Percentiles rank a stretch among this genome's conserved stretches.
Conservation (phyloP, 2,888 invertebrate species). For the Graphium colonna region DNA sequence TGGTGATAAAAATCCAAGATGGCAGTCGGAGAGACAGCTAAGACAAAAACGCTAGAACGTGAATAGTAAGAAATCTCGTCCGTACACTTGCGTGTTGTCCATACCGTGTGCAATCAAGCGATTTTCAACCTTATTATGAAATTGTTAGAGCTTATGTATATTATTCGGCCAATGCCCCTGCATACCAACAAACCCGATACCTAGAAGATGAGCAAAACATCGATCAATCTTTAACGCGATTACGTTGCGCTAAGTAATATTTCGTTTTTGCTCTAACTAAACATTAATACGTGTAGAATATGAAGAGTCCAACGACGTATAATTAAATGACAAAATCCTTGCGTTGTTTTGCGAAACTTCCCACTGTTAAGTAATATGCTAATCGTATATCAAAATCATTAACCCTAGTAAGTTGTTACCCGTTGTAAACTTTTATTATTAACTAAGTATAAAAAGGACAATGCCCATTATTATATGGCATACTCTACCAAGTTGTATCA, state of each 20-base stretch:
- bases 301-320: background rate
- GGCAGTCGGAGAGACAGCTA: slow-evolving; percentile 23
- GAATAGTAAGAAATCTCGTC: slow-evolving; percentile 15
- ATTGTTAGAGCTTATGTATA: background rate
- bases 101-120: background rate
- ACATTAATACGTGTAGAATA: background rate
- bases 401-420: too few species aligned
- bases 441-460: too few species aligned
- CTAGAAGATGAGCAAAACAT: slow-evolving; percentile 9
- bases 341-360: too few species aligned
- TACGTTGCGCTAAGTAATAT: slow-evolving; percentile 2
- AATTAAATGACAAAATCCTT: background rate
- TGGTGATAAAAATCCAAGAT: slow-evolving; percentile 28
- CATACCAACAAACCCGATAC: background rate
- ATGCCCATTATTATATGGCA: too few species aligned
- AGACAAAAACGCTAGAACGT: slow-evolving; percentile 21
- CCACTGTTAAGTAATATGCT: too few species aligned
- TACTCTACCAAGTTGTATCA: too few species aligned
- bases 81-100: slow-evolving; percentile 8
- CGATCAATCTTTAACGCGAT: slow-evolving; percentile 17
- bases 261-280: background rate
- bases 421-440: too few species aligned
- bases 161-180: background rate
- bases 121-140: slow-evolving; percentile 1
- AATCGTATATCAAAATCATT: too few species aligned